Evolutionary conservation across 2,113 vertebrate genomes (phyloP), one percentile per base, ranked within the genome.

Genomic region (Lathamus discolor): DNA sequence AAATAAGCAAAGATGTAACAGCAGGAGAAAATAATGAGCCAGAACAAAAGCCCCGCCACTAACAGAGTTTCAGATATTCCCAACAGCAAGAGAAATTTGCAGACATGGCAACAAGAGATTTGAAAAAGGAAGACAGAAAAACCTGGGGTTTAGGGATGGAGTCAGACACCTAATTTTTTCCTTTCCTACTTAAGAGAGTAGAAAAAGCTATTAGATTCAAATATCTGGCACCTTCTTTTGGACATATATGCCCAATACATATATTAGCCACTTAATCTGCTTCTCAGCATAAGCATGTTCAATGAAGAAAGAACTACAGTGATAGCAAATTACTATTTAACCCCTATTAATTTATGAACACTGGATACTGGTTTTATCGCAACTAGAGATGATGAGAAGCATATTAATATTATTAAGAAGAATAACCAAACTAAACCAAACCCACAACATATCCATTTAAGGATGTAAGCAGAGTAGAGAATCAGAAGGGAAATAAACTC

Each of bases 11-110:
- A 92, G 73, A 33, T 86, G 31, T 59, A 95, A 93, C 90, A 95
- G 90, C 90, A 92, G 93, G 85, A 55, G 83, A 88, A 93, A 96
- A 96, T 67, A 96, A 96, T 92, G 94, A 97, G 79, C 85, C 92
- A 96, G 93, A 97, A 97, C 93, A 96, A 90, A 92, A 97, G 80
- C 64, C 49, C 46, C 29, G 81, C 46, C 72, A 92, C 90, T 92
- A 94, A 94, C 46, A 86, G 82, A 84, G 66, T 80, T 91, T 88
- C 64, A 90, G 83, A 83, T 73, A 93, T 61, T 90, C 84, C 54
- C 78, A 93, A 74, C 54, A 95, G 92, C 63, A 95, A 90, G 12
- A 90, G 28, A 82, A 87, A 95, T 66, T 66, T 92, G 67, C 70
- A 92, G 54, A 92, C 78, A 63, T 43, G 44, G 78, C 81, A 90